Evolutionary conservation across 2,888 invertebrate species (phyloP), one percentile per base, ranked within the genome.

Genomic region (Andricus curvator): DNA sequence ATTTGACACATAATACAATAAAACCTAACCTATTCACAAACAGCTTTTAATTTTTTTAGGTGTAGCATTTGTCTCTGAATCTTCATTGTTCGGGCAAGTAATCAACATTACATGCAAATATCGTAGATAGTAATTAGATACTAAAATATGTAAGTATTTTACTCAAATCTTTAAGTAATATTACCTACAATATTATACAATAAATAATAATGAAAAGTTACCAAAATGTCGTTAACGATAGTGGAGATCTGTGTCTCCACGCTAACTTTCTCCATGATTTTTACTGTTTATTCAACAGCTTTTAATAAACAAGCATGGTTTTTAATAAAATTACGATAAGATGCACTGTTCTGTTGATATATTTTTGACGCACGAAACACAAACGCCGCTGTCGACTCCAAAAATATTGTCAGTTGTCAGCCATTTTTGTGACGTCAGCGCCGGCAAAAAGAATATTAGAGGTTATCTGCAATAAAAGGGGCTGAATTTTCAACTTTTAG

Each of bases 211-310:
- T 13, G 20, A 22, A n/a, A 78, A 93, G 94, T 94, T 90, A 95
- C 95, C 93, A 95, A 92, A 88, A 95, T 95, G 86, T 96, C 96
- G 89, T 95, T 95, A 25, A 96, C 94, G 83, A 96, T 94, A 88
- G 93, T 94, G 29, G 94, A 93, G 74, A 96, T 94, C 93, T 95
- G 95, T 68, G 94, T 93, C 90, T 96, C 96, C 77, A 88, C 89
- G 82, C 94, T 94, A 95, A 95, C 95, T 84, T 89, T 93, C 83
- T 65, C 81, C 48, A 48, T 44, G 25, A 25, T 79, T 66, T 81
- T 79, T 67, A n/a, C 22, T 25, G 60, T 70, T 68, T 65, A 64
- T 33, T 60, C 70, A 56, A 62, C 20, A 44, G 37, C 29, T 44
- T 77, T 62, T 56, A 77, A 33, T 13, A 60, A 25, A 22, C n/a